Evolutionary conservation across 2,888 invertebrate species (phyloP), one percentile per base, ranked within the genome.

Genomic region (Pyrocoelia pectoralis): DNA sequence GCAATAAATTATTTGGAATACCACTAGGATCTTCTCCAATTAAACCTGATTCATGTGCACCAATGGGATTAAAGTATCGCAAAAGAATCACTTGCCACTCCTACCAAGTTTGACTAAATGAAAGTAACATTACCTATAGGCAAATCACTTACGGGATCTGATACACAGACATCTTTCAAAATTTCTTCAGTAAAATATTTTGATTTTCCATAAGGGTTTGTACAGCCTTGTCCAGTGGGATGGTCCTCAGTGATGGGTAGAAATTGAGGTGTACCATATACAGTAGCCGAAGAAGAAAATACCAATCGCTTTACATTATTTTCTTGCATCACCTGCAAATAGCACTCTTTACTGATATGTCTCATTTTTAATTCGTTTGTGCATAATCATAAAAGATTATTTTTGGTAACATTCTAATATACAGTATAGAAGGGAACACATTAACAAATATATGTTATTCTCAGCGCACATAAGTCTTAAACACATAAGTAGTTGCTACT

Each of bases 141-240:
- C n/a, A 51, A 33, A 55, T 63, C n/a, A n/a, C n/a, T 74, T 79
- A 94, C 94, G 79, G 88, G 84, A 74, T 95, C 92, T 46, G 95
- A 91, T 49, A 79, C 82, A 70, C 91, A 91, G 5, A 96, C 80
- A 79, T 97, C 97, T 77, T 90, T 91, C 79, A 97, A 86, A 75
- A 98, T 95, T 83, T 96, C 93, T 82, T 98, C 97, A 68, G 95
- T 93, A 85, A 97, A 93, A 81, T 88, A 95, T 82, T 98, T 98
- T 40, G 95, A 92, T 80, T 90, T 91, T 57, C 97, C 97, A 82
- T 98, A 98, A 1, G 97, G 95, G 83, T 93, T 94, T 53, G 96
- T 94, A 72, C 95, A 90, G 38, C 92, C 89, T 53, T 82, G 84
- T 0, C 97, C 97, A 0, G 92, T 92, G 19, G 90, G 91, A 80